Evolutionary conservation across 1,140 invertebrate species (phyloP).

Genomic region (Galleria mellonella): DNA sequence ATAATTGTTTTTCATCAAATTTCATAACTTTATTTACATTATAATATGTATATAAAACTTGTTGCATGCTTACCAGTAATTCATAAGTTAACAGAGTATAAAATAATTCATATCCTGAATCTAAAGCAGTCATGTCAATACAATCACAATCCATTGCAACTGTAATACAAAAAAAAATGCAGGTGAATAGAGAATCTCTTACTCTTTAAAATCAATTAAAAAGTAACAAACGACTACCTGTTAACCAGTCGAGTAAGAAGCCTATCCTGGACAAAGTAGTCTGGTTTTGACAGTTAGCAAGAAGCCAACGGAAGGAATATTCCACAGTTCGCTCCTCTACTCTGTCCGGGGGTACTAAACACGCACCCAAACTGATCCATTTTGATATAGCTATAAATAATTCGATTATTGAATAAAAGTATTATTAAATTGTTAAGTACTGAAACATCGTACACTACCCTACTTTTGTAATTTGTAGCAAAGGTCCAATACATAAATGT

Average conservation of each 20-base stretch:
- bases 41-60: neutral
- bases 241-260: conserved; percentile 63
- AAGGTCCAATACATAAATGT: no score
- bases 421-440: no score
- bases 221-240: no score
- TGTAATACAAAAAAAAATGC: conserved; percentile 27
- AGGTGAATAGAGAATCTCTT: no score
- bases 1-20: no score
- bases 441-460: no score
- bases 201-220: no score
- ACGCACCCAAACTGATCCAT: conserved; percentile 57
- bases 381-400: conserved; percentile 56
- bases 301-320: conserved; percentile 54
- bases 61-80: conserved; percentile 42
- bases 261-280: conserved; percentile 40
- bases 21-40: no score
- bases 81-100: conserved; percentile 54
- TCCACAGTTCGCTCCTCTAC: conserved; percentile 49
- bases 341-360: conserved; percentile 51
- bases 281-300: conserved; percentile 44
- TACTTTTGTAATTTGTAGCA: no score
- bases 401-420: conserved; percentile 2
- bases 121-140: conserved; percentile 49
- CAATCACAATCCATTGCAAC: conserved; percentile 59
- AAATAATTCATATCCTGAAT: conserved; percentile 64